These are phyloP conservation scores for Willisornis vidua DNA, from an alignment of 2,113 vertebrate species.

Conservation along the genomic window DNA sequence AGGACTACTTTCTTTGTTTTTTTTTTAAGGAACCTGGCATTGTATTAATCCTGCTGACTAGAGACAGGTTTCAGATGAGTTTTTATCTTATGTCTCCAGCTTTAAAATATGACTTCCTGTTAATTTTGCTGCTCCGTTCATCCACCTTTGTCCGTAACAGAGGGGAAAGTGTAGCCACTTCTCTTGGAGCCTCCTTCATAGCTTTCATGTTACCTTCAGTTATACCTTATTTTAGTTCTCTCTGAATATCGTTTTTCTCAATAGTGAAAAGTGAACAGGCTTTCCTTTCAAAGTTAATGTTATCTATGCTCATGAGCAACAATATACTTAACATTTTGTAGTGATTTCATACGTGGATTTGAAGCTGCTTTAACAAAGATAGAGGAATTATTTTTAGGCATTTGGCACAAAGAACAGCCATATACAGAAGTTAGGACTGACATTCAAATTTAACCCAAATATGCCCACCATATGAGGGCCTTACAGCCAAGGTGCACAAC, in stretches of 20 bases:
- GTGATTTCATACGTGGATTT: conserved; percentile 1
- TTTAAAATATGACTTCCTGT: neutral
- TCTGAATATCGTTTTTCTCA: neutral
- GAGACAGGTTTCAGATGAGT: neutral
- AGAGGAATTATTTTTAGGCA: neutral
- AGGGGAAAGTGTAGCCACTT: neutral
- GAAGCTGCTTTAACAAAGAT: neutral
- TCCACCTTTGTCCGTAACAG: neutral
- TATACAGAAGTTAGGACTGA: neutral
- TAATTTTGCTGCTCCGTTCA: neutral
- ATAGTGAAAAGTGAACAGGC: neutral
- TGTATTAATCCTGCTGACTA: neutral
- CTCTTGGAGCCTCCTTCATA: neutral
- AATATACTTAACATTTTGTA: conserved; percentile 49
- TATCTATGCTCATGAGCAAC: conserved; percentile 22
- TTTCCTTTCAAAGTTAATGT: conserved; percentile 15
- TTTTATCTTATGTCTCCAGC: neutral
- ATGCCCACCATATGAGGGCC: fast-evolving
- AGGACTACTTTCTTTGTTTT: no score
- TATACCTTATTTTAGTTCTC: neutral
- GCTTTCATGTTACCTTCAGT: neutral
- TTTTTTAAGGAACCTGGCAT: neutral
- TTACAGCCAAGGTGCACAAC: neutral
- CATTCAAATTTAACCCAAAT: neutral
- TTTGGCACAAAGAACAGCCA: neutral